These are phyloP conservation scores for Lithophane leautieri DNA, from an alignment of 2,888 invertebrate species.

Conservation along the genomic window DNA sequence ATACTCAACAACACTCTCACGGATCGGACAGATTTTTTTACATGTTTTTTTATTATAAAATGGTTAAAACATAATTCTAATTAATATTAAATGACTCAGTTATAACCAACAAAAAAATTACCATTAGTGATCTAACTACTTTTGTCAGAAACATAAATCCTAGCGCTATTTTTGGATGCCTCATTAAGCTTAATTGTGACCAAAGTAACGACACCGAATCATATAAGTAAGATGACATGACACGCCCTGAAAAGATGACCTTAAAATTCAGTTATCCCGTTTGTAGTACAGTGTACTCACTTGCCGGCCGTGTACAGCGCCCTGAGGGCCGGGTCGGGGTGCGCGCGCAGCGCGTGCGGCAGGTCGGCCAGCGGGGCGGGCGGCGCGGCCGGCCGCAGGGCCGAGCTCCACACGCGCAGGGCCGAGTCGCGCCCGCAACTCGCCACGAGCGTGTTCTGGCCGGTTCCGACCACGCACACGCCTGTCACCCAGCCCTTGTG, in stretches of 20 bases:
- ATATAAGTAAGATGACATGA: neutral
- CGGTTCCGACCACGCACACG: constrained; percentile 82
- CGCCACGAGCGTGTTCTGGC: constrained; percentile 87
- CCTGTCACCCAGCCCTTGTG: constrained; percentile 97
- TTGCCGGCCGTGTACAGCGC: constrained; percentile 95
- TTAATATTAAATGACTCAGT: constrained; percentile 13
- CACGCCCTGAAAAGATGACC: neutral
- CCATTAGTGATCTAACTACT: neutral
- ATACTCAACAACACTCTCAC: no score
- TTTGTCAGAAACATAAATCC: neutral
- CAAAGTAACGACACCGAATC: neutral
- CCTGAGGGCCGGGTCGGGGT: constrained; percentile 77
- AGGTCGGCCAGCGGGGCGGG: constrained; percentile 88
- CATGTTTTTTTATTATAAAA: neutral
- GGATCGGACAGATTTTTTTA: no score
- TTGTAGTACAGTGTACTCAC: constrained; percentile 87
- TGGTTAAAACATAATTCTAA: neutral
- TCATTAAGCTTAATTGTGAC: neutral
- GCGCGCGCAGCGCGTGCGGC: constrained; percentile 93
- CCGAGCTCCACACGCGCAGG: constrained; percentile 94
- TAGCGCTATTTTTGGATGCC: neutral
- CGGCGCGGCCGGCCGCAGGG: constrained; percentile 89
- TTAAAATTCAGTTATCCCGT: neutral
- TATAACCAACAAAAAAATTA: neutral
- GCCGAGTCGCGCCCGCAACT: constrained; percentile 95